Evolutionary conservation across 2,797 vertebrate species (phyloP).

Genomic region (Enteromius unitaeniatus): DNA sequence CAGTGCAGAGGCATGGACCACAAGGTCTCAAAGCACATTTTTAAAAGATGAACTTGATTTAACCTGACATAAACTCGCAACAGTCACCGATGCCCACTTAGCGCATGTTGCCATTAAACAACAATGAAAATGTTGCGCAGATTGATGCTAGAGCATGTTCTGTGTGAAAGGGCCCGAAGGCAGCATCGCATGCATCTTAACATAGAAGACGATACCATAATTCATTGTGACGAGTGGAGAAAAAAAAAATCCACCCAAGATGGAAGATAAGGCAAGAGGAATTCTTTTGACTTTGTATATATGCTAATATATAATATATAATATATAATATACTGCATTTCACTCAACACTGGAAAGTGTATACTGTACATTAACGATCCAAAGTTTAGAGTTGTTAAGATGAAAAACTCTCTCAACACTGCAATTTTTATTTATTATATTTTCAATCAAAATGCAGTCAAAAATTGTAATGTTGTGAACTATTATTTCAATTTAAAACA

Average conservation of each 20-base stretch:
- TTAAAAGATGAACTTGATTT: background rate
- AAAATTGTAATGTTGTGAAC: background rate
- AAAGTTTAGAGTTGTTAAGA: background rate
- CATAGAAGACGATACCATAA: background rate
- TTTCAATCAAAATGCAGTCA: background rate
- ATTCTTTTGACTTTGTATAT: background rate
- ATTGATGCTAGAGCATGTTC: background rate
- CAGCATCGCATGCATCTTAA: background rate
- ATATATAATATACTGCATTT: background rate
- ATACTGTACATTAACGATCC: background rate
- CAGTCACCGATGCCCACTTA: background rate
- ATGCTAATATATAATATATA: background rate
- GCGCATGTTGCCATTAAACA: background rate
- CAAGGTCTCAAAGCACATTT: background rate
- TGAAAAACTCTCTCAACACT: background rate
- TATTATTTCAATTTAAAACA: background rate
- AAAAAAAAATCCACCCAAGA: background rate
- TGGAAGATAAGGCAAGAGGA: background rate
- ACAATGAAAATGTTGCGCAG: background rate
- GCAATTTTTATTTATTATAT: background rate
- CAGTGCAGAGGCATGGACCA: background rate
- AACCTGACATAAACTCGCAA: background rate
- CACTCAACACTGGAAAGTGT: background rate
- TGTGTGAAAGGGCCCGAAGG: slow-evolving; percentile 24
- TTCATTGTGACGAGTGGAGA: background rate